phyloP scores from a whole-genome alignment of 2,113 vertebrate species.

The Hystrix brachyura region DNA sequence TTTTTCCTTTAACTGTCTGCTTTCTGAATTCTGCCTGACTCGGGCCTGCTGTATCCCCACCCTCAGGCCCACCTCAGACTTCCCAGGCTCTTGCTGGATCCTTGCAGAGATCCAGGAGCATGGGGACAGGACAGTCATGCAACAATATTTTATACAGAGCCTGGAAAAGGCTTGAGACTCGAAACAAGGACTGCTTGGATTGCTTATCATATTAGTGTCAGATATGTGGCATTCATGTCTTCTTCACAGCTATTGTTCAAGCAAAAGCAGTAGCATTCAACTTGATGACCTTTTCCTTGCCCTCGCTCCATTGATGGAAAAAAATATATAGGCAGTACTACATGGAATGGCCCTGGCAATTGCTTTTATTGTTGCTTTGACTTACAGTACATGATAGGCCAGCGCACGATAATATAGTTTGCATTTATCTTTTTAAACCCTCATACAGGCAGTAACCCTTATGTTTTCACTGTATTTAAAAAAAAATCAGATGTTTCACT shows the following conservation, averaged over 20 bases:
- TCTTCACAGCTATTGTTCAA: background rate
- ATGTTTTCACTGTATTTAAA: background rate
- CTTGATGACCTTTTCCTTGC: background rate
- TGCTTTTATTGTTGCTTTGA: background rate
- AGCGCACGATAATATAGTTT: background rate
- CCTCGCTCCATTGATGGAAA: background rate
- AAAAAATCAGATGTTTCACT: background rate
- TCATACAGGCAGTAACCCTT: background rate
- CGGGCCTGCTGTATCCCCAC: background rate
- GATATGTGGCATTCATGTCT: background rate
- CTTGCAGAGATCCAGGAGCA: background rate
- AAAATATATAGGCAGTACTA: background rate
- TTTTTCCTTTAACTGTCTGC: conserved; percentile 8
- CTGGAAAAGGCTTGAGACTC: background rate
- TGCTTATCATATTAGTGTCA: background rate
- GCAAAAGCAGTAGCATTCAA: background rate
- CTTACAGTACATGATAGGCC: background rate
- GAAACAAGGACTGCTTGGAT: background rate
- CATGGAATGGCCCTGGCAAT: background rate
- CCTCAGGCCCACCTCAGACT: background rate
- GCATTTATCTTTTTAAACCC: background rate
- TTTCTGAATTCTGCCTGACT: background rate
- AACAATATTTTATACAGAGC: background rate
- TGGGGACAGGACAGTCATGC: background rate
- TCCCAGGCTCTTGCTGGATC: background rate